phyloP scores from a whole-genome alignment of 2,113 vertebrate genomes.

The Hystrix brachyura region DNA sequence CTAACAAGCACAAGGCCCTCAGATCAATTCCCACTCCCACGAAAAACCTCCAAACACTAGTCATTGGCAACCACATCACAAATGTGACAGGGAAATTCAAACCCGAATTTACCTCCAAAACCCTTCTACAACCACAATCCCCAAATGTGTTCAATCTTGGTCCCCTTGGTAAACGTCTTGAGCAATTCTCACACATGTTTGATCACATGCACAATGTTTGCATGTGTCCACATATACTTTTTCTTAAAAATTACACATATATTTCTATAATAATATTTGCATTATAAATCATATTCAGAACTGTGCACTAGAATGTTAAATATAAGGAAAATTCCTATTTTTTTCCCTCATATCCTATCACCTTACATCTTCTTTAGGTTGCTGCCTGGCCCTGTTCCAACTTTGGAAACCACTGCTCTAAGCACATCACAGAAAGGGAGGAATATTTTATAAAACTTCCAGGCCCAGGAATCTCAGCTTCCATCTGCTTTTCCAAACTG shows the following conservation, averaged over 20 bases:
- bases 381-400: background rate
- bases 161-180: background rate
- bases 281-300: background rate
- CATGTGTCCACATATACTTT: background rate
- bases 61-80: background rate
- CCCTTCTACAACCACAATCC: background rate
- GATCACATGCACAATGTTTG: background rate
- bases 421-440: background rate
- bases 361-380: background rate
- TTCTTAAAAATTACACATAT: background rate
- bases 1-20: too few species aligned
- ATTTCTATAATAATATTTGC: background rate
- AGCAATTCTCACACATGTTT: background rate
- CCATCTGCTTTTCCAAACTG: conserved; percentile 23
- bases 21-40: too few species aligned
- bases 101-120: background rate
- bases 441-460: background rate
- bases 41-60: too few species aligned
- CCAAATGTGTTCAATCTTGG: background rate
- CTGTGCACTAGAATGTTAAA: background rate
- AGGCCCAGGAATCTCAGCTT: background rate
- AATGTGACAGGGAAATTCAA: background rate
- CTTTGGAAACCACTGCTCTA: background rate
- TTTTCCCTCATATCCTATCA: background rate
- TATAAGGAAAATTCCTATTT: background rate